phyloP scores from a whole-genome alignment of 2,113 vertebrate genomes.

The Apaloderma vittatum region DNA sequence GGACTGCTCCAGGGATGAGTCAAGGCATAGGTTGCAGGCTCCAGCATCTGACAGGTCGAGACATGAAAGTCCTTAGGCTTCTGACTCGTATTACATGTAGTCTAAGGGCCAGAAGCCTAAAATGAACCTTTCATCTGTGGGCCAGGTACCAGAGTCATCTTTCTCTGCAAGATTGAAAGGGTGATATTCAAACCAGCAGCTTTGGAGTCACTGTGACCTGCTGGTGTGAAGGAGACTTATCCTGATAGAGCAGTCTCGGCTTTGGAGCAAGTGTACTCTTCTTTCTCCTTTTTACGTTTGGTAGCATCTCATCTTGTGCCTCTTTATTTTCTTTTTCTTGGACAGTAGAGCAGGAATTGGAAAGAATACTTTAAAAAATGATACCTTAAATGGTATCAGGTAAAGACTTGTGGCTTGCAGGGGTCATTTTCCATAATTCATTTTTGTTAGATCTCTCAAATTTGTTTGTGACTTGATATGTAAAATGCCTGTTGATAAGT shows the following conservation, averaged over 20 bases:
- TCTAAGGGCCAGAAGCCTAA: conserved; percentile 69
- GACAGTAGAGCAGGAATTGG: not conserved
- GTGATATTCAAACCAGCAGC: conserved; percentile 50
- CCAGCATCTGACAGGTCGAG: conserved; percentile 56
- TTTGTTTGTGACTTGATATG: not conserved
- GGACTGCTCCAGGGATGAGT: conserved; percentile 61
- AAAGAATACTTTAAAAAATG: not conserved
- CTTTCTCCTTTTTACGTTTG: not conserved
- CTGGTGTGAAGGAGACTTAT: not conserved
- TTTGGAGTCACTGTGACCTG: conserved; percentile 18
- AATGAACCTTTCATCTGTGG: conserved; percentile 71
- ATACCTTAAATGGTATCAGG: not conserved
- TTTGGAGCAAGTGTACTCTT: not conserved
- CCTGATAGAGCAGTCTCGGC: not conserved
- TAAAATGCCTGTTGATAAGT: not conserved
- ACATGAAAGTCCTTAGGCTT: conserved; percentile 65
- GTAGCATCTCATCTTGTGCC: not conserved
- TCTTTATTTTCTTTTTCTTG: not conserved
- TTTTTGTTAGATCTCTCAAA: not conserved
- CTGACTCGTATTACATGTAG: conserved; percentile 60
- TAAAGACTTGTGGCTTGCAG: not conserved
- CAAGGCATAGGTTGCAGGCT: conserved; percentile 61
- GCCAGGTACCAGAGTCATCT: conserved; percentile 71
- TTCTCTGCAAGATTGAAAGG: conserved; percentile 54
- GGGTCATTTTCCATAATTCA: not conserved